Evolutionary conservation across 2,888 invertebrate genomes (phyloP), one percentile per base, ranked within the genome.

Genomic region (Lycia hirtaria): DNA sequence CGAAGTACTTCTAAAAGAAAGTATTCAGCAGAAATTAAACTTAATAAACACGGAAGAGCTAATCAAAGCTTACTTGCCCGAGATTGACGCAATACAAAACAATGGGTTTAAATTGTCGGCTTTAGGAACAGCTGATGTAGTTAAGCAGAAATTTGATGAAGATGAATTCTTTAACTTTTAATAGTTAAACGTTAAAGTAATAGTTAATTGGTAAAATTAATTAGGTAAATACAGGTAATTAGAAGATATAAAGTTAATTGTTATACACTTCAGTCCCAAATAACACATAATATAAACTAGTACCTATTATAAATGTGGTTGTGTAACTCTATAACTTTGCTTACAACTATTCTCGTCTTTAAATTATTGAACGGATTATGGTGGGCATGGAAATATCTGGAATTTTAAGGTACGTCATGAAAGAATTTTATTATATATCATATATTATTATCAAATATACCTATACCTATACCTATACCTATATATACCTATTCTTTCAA

Each of bases 1-100:
- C 33, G 97, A 97, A 84, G 94, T 94, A 28, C 97, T 97, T 0
- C 83, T 97, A 2, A 96, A 94, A 76, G 93, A 94, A 67, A 94
- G 95, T 59, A 89, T 97, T 3, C 96, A 96, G 75, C 94, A 94
- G 68, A 95, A 96, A 70, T 84, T 97, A 33, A 93, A 97, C 76
- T 94, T 94, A 71, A 89, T 97, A 17, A 94, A 97, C 71, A 94
- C 96, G 1, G 97, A 97, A 76, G 92, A 94, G 62, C 83, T 95
- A 55, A 95, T 97, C 58, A 94, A 95, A 69, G 93, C 95, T 56
- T 94, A 95, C 73, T 87, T 95, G 43, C 94, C 95, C 1, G 93
- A 95, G 73, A 85, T 96, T 38, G 95, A 96, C 64, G 89, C 93
- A 68, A 92, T 94, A 77, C 91, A 93, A 59, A 82, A 81, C 37